Evolutionary conservation across 1,140 invertebrate genomes (phyloP).

Genomic region (Watersipora subatra): DNA sequence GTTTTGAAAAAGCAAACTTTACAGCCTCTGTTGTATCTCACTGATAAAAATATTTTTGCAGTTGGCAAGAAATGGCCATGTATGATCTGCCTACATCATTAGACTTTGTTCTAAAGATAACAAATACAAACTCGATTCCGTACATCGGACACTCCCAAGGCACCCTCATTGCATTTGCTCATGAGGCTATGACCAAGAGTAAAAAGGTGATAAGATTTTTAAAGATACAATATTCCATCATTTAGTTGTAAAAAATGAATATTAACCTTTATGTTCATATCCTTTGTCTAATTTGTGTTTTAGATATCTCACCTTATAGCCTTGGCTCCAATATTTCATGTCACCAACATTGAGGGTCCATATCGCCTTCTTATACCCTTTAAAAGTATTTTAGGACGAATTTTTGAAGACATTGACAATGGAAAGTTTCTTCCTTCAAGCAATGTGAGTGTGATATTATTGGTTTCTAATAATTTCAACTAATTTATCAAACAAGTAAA

Average conservation of each 20-base stretch:
- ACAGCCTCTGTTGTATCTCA: too few species aligned
- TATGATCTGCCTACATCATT: slow-evolving; percentile 57
- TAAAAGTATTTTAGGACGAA: slow-evolving; percentile 18
- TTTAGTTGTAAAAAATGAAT: not conserved
- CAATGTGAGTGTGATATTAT: not conserved
- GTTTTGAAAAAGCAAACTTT: too few species aligned
- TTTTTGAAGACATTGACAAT: slow-evolving; percentile 18
- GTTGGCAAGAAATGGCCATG: slow-evolving; percentile 62
- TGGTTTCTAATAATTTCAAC: slow-evolving; percentile 19
- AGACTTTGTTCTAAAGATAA: slow-evolving; percentile 48
- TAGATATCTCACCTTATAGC: slow-evolving; percentile 43
- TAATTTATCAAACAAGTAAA: too few species aligned
- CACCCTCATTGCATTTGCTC: slow-evolving; percentile 43
- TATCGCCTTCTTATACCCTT: slow-evolving; percentile 33
- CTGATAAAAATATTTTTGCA: slow-evolving; percentile 29
- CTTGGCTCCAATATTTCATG: slow-evolving; percentile 60
- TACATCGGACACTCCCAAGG: slow-evolving; percentile 60
- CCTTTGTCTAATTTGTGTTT: slow-evolving; percentile 5
- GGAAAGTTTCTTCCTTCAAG: not conserved
- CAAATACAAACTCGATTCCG: slow-evolving; percentile 45
- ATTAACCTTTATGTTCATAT: not conserved
- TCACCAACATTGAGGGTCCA: slow-evolving; percentile 56
- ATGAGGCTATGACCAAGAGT: slow-evolving; percentile 22
- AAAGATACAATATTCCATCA: too few species aligned
- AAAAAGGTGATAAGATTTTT: too few species aligned